Evolutionary conservation across 2,888 invertebrate genomes (phyloP), one percentile per base, ranked within the genome.

Genomic region (Galeruca laticollis): DNA sequence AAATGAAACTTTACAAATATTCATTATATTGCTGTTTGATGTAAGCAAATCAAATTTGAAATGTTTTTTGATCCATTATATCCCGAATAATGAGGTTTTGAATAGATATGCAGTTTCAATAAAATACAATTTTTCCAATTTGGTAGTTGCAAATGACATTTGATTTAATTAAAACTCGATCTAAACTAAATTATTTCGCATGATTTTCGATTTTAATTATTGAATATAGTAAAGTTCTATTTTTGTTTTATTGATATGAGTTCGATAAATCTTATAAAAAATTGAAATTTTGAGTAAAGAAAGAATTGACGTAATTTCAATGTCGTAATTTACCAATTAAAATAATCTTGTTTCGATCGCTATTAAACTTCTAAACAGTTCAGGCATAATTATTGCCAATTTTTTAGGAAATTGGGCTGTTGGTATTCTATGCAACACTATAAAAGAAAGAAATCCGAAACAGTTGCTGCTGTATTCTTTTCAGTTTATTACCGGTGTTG

Each of bases 401-500:
- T 64, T 52, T 26, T 54, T 51, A 54, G 40, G 56, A 61, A 43
- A 26, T 26, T 56, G 40, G 21, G 56, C 21, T 56, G 21, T 21
- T 43, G 10, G 15, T 21, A 54, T 40, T n/a, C n/a, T 6, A 40
- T n/a, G 40, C 40, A 40, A n/a, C 26, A 40, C 63, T 40, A 54
- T 40, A 37, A 54, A 49, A 49, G 40, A 49, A 60, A 51, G 35
- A 52, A 64, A 56, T n/a, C 26, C 26, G 56, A 64, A 64, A 64
- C 56, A 56, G 64, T 64, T 57, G 64, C 64, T 57, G 21, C 31
- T 21, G 57, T 57, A 64, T 64, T 64, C 56, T 64, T 43, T 47
- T 57, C 47, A 57, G 56, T 64, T 57, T 56, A 57, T 40, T 47
- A 52, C n/a, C 52, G 13, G 26, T 15, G 52, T 52, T 52, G 52